phyloP scores from a whole-genome alignment of 1,140 invertebrate species.

The Hormaphis cornu region DNA sequence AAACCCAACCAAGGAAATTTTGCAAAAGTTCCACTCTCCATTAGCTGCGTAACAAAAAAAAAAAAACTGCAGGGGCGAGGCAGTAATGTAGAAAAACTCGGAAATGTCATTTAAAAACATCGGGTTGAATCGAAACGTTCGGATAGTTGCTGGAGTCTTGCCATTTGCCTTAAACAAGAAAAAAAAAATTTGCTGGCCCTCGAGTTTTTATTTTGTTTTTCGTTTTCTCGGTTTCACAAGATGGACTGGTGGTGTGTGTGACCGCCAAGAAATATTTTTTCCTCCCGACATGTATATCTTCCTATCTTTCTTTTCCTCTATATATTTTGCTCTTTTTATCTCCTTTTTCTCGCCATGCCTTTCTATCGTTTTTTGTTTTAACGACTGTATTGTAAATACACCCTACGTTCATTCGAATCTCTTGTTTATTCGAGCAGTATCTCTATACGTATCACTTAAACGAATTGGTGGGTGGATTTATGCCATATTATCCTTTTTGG shows the following conservation, averaged over 20 bases:
- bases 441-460: too few relatives aligned
- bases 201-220: neutral
- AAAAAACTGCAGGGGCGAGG: neutral
- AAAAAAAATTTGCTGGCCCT: constrained; percentile 8
- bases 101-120: constrained; percentile 29
- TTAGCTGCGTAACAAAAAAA: neutral
- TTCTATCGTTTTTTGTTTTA: too few relatives aligned
- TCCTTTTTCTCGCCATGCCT: too few relatives aligned
- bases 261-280: neutral
- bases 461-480: too few relatives aligned
- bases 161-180: neutral
- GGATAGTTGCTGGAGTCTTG: constrained; percentile 11
- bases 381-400: too few relatives aligned
- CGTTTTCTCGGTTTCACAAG: neutral
- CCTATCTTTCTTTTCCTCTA: neutral
- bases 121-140: constrained; percentile 9
- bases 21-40: neutral
- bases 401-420: too few relatives aligned
- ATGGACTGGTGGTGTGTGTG: neutral
- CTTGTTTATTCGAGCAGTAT: too few relatives aligned
- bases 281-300: neutral
- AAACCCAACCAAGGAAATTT: neutral
- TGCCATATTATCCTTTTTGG: too few relatives aligned
- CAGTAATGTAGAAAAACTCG: neutral
- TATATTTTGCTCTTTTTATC: neutral